These are phyloP conservation scores for Oegoconia quadripuncta DNA, from an alignment of 2,888 invertebrate genomes.

Conservation along the genomic window DNA sequence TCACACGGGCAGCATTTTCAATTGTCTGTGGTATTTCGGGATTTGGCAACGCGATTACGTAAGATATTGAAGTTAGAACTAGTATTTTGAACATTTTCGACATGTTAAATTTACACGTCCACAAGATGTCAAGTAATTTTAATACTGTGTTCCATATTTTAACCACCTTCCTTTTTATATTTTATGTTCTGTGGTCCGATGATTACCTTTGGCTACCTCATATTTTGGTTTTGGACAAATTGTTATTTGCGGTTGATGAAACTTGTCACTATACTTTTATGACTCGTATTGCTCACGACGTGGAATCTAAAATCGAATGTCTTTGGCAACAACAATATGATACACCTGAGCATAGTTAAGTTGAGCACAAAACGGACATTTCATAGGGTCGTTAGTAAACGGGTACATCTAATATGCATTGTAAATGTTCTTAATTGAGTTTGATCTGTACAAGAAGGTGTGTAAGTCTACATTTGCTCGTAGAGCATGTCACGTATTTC, in stretches of 20 bases:
- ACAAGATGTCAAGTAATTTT: constrained; percentile 26
- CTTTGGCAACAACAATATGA: constrained; percentile 9
- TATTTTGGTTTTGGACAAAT: constrained; percentile 33
- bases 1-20: constrained; percentile 27
- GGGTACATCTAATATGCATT: constrained; percentile 24
- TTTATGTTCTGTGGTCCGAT: constrained; percentile 51
- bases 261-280: background rate
- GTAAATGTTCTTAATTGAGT: too few relatives aligned
- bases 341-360: constrained; percentile 18
- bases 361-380: constrained; percentile 31
- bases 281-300: constrained; percentile 12
- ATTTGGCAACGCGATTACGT: constrained; percentile 40
- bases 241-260: constrained; percentile 18
- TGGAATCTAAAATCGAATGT: constrained; percentile 26
- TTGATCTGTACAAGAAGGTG: constrained; percentile 18
- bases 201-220: constrained; percentile 45
- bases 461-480: constrained; percentile 27
- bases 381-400: constrained; percentile 40
- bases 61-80: constrained; percentile 26
- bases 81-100: constrained; percentile 42
- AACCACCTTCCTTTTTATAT: constrained; percentile 56
- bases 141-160: constrained; percentile 38
- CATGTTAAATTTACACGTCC: constrained; percentile 36
- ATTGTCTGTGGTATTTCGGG: constrained; percentile 32
- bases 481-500: constrained; percentile 4